A percentile compares a stretch with the other conserved stretches of the same genome.
These are phyloP conservation scores for Enhydra lutris DNA, from an alignment of 2,113 vertebrate species.

Conservation along the genomic window DNA sequence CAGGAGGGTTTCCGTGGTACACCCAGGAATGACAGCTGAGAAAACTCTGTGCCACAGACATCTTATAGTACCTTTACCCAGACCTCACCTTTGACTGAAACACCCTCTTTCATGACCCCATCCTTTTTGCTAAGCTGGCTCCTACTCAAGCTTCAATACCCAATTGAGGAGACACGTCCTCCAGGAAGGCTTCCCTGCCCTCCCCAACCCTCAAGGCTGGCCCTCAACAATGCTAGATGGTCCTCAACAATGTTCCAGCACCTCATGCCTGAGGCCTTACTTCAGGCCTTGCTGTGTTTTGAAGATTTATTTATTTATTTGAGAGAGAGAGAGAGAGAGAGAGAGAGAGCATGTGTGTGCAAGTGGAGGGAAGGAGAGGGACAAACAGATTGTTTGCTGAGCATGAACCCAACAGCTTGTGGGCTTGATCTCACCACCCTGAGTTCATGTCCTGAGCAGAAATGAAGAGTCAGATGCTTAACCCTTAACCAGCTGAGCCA, in stretches of 20 bases:
- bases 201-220: not conserved
- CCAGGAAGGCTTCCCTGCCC: not conserved
- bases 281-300: not conserved
- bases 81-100: not conserved
- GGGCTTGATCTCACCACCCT: not conserved
- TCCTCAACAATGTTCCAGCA: fast-evolving
- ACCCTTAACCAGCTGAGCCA: not conserved
- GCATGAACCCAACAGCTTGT: not conserved
- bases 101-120: not conserved
- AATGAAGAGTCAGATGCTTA: not conserved
- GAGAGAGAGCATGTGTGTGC: not conserved
- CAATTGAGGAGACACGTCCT: not conserved
- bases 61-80: not conserved
- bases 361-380: not conserved
- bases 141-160: not conserved
- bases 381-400: not conserved
- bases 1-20: not conserved
- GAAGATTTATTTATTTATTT: not conserved
- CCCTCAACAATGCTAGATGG: too few relatives aligned
- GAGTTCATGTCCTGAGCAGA: not conserved
- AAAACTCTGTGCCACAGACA: not conserved
- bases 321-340: too few relatives aligned
- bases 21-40: not conserved
- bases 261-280: not conserved
- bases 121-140: not conserved